These are phyloP conservation scores for Falco peregrinus DNA, from an alignment of 2,797 vertebrate species.

Conservation along the genomic window DNA sequence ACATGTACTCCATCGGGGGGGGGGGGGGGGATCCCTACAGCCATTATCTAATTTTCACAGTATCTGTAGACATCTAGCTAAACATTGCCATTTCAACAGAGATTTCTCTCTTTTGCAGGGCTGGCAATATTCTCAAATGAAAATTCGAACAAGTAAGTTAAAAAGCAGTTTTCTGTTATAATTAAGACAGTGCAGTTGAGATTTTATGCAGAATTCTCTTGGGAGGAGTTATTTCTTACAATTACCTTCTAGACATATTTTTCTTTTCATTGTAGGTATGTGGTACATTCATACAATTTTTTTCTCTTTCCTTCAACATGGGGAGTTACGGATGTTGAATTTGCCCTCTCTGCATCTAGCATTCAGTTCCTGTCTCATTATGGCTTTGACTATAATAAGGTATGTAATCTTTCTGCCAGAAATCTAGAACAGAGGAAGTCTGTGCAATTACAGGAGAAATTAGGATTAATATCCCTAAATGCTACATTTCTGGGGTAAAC, in stretches of 20 bases:
- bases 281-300: constrained; percentile 78
- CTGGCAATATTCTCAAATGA: constrained; percentile 76
- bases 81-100: not conserved
- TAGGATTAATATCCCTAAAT: not conserved
- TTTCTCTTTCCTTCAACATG: constrained; percentile 77
- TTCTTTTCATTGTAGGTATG: constrained; percentile 63
- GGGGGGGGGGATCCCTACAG: not conserved
- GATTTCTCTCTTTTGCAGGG: constrained; percentile 52
- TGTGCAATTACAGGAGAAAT: not conserved
- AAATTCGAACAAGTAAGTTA: constrained; percentile 73
- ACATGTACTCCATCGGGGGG: not conserved
- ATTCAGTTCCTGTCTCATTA: constrained; percentile 76
- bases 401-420: not conserved
- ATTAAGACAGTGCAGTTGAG: not conserved
- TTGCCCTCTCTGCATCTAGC: constrained; percentile 75
- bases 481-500: not conserved
- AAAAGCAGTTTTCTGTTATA: not conserved
- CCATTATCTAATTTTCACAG: not conserved
- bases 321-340: constrained; percentile 70
- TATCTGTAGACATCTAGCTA: not conserved
- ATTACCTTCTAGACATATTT: not conserved
- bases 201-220: not conserved
- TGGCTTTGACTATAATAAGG: constrained; percentile 81
- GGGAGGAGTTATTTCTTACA: not conserved
- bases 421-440: not conserved